Conservation (phyloP, 1,140 invertebrate genomes). For the Theocolax elegans region DNA sequence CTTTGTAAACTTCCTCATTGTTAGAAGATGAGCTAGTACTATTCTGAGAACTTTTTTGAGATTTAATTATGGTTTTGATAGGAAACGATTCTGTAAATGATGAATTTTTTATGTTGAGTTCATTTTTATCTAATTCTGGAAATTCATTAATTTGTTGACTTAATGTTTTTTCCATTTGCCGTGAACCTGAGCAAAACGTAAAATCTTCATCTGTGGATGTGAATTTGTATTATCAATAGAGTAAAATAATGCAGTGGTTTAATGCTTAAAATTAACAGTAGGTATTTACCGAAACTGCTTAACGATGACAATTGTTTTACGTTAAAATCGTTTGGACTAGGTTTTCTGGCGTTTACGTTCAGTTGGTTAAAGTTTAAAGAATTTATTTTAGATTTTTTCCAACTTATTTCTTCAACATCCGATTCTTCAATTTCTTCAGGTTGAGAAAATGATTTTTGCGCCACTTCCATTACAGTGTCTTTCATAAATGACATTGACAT, state of each 20-base stretch:
- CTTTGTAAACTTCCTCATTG: constrained; percentile 65
- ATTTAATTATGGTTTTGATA: not conserved
- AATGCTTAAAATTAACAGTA: too few relatives aligned
- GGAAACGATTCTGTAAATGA: too few relatives aligned
- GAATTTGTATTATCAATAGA: too few relatives aligned
- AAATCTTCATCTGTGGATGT: constrained; percentile 4
- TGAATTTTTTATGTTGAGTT: constrained; percentile 36
- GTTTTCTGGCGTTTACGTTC: not conserved
- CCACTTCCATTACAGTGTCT: too few relatives aligned
- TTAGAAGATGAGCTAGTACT: constrained; percentile 18
- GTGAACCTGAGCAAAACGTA: constrained; percentile 2
- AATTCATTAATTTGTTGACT: constrained; percentile 52
- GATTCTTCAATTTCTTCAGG: too few relatives aligned
- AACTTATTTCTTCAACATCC: too few relatives aligned
- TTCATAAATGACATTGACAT: too few relatives aligned
- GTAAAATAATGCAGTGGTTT: too few relatives aligned
- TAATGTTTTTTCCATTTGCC: constrained; percentile 42
- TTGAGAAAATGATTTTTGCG: too few relatives aligned
- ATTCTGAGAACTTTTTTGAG: constrained; percentile 10
- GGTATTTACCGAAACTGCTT: not conserved
- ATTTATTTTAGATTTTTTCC: too few relatives aligned
- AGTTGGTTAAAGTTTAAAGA: too few relatives aligned
- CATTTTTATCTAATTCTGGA: constrained; percentile 50
- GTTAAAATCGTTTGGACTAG: not conserved
- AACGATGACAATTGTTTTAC: constrained; percentile 10